phyloP scores from a whole-genome alignment of 2,113 vertebrate genomes.

The Corydoras maculifer region DNA sequence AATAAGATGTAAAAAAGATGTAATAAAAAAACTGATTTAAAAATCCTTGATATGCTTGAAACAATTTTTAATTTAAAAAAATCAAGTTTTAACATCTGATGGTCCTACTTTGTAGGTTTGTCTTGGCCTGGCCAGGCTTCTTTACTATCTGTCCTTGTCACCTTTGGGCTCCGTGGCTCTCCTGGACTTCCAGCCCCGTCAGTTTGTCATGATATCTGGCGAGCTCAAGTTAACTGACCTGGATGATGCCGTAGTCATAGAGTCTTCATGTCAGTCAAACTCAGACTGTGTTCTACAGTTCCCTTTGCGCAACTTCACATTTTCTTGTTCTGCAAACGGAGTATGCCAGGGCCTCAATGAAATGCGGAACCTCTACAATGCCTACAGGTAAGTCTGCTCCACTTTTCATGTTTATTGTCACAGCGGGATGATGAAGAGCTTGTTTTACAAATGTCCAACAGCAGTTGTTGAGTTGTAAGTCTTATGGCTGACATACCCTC shows the following conservation, averaged over 20 bases:
- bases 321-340: slow-evolving; percentile 61
- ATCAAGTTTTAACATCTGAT: background rate
- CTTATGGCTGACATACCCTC: background rate
- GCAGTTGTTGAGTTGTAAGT: background rate
- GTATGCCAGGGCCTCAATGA: slow-evolving; percentile 76
- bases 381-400: slow-evolving; percentile 68
- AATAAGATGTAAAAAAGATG: no score
- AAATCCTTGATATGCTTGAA: no score
- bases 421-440: slow-evolving; percentile 12
- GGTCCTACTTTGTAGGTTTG: slow-evolving; percentile 71
- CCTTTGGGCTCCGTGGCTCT: slow-evolving; percentile 82
- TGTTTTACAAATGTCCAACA: slow-evolving; percentile 18
- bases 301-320: slow-evolving; percentile 72
- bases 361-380: slow-evolving; percentile 87
- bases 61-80: no score
- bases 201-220: slow-evolving; percentile 83
- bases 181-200: slow-evolving; percentile 87
- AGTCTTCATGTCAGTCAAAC: slow-evolving; percentile 62
- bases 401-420: slow-evolving; percentile 22
- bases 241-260: slow-evolving; percentile 75
- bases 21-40: no score
- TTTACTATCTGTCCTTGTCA: slow-evolving; percentile 80
- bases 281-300: slow-evolving; percentile 76
- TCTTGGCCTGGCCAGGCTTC: slow-evolving; percentile 76
- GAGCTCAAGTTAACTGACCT: slow-evolving; percentile 84